A percentile compares a stretch with the other conserved stretches of the same genome.
These are phyloP conservation scores for Acanthochromis polyacanthus DNA, from an alignment of 2,113 vertebrate genomes.

Conservation along the genomic window DNA sequence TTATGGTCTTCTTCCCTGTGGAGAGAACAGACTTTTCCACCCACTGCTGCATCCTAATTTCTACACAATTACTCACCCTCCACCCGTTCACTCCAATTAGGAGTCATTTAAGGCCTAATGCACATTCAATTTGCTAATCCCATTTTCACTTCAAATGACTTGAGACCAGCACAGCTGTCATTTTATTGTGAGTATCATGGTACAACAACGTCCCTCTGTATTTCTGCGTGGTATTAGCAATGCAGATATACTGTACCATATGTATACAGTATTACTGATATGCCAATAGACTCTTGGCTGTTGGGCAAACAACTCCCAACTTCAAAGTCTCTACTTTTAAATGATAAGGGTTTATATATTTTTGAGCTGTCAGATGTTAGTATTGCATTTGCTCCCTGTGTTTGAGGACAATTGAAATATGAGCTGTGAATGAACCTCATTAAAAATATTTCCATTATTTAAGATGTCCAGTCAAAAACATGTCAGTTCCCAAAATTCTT, in stretches of 20 bases:
- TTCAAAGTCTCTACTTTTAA: too few relatives aligned
- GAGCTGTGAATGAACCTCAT: too few relatives aligned
- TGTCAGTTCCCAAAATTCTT: conserved; percentile 2
- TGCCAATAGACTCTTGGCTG: too few relatives aligned
- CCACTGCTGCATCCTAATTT: conserved; percentile 41
- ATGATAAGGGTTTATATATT: too few relatives aligned
- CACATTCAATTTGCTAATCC: conserved; percentile 72
- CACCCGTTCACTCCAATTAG: conserved; percentile 65
- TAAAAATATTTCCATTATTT: too few relatives aligned
- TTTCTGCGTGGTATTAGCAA: background rate
- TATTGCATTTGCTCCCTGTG: too few relatives aligned
- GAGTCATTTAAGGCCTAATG: conserved; percentile 68
- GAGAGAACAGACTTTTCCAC: conserved; percentile 48
- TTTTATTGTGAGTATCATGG: conserved; percentile 33
- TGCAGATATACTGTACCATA: background rate
- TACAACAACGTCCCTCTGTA: conserved; percentile 29
- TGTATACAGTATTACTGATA: too few relatives aligned
- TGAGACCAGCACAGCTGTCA: conserved; percentile 67
- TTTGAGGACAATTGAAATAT: too few relatives aligned
- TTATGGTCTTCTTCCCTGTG: conserved; percentile 18
- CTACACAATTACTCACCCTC: conserved; percentile 49
- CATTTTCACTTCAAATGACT: conserved; percentile 74
- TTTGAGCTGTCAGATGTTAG: too few relatives aligned
- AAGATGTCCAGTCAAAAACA: too few relatives aligned
- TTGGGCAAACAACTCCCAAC: too few relatives aligned